Base-by-base conservation (phyloP, 2,113 vertebrate species). In the Oreotragus oreotragus region DNA sequence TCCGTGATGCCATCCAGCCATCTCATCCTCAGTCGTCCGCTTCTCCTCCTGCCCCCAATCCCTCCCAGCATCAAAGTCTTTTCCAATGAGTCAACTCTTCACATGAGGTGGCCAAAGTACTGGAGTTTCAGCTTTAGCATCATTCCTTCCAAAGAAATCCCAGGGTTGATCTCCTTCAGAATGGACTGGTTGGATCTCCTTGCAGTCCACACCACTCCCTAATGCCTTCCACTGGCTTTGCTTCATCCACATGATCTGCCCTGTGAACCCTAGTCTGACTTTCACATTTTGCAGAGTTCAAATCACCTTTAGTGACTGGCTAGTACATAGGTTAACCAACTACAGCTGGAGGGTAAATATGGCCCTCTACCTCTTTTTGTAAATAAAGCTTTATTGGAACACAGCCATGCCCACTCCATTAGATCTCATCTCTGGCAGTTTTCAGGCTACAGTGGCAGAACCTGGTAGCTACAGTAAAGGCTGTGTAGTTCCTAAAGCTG, bases 331-430 rank as follows among this genome's bases (percentile, higher is more conserved):
- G 57, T 94, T 36, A 53, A 36, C 30, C 36, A 39, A 28, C 14
- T n/a, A 51, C 23, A 88, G 79, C 43, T n/a, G 30, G 4, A 84
- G 60, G 23, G n/a, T 0, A 33, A 36, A 36, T 66, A 7, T n/a
- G 33, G 66, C 66, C 36, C 5, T 3, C 36, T 39, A 6, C 66
- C 21, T 73, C 36, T 39, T 39, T 36, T 39, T 73, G 66, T 39
- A 73, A 23, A 39, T 12, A 66, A 92, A 95, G 86, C 84, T 95
- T 92, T 89, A 92, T 85, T 80, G 79, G 62, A 17, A 90, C 43
- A 30, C 28, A 19, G 70, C 25, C 45, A 8, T 3, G 5, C 23
- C 60, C 25, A 33, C 53, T 45, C 1, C 9, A 51, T 43, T 43
- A 19, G 57, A 7, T 66, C 81, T 58, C 27, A 12, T 13, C 57